Base-by-base conservation (phyloP, 2,797 vertebrate genomes). In the Helostoma temminkii region DNA sequence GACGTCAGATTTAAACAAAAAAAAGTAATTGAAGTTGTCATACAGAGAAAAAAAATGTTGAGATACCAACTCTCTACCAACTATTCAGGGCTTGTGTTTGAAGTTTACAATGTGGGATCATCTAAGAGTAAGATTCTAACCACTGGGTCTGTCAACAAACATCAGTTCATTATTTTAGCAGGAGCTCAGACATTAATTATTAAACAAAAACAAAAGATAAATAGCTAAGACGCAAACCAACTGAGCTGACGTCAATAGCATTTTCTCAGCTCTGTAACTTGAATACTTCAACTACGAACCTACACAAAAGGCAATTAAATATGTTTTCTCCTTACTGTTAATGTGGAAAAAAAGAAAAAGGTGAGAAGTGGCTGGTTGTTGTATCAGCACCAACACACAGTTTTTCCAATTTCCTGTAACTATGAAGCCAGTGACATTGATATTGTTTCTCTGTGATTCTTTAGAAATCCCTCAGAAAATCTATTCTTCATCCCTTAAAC, bases 391-490 rank as follows among this genome's bases (percentile, higher is more conserved):
- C 1, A 1, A 14, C 22, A 49, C 53, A 47, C 21, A 15, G 53
- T 28, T 43, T 70, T 76, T 70, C 36, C 37, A 55, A 6, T 74
- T 68, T 74, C 53, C 74, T 74, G 48, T 74, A 60, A 80, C 37
- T 55, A 46, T 69, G 70, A 11, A 60, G 52, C n/a, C 15, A 46
- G 34, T 57, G 43, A 18, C 8, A 24, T 1, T 52, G 45, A 76
- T 58, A 59, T 56, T 76, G 66, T 32, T 32, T 54, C 19, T 39
- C 25, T 59, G 18, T 32, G 56, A 22, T 59, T 57, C 43, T 66
- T 57, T 19, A 60, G 14, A 69, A 63, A 71, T 62, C 28, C 18
- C 42, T 42, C 2, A 5, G 19, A 45, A 74, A 74, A 63, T 8
- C 19, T 63, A 30, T 39, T 21, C 22, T 57, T 43, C 52, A 52